A percentile compares a stretch with the other conserved stretches of the same genome.
phyloP scores from a whole-genome alignment of 2,797 vertebrate species.

The Taenioides sp. region DNA sequence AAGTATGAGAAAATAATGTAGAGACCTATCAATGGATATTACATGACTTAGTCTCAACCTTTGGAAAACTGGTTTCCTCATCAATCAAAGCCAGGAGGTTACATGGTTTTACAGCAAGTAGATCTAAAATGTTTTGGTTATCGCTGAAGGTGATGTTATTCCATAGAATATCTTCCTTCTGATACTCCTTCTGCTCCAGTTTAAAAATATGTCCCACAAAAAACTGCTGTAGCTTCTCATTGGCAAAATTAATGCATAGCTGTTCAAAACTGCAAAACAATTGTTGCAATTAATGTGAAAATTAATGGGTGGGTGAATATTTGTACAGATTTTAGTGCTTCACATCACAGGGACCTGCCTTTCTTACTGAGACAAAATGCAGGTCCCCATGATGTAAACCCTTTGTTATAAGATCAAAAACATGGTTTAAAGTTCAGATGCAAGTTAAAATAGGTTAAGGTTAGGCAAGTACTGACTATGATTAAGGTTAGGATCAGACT shows the following conservation, averaged over 20 bases:
- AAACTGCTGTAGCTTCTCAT: conserved; percentile 96
- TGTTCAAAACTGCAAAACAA: conserved; percentile 88
- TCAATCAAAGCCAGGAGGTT: conserved; percentile 90
- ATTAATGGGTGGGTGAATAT: no score
- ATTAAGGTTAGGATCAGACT: no score
- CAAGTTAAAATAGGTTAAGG: no score
- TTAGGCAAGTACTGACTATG: no score
- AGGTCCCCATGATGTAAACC: no score
- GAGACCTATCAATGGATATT: not conserved
- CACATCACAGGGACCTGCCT: no score
- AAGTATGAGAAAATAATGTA: not conserved
- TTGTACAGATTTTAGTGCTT: no score
- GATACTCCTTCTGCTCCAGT: conserved; percentile 90
- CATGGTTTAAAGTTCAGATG: no score
- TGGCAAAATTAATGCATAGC: conserved; percentile 95
- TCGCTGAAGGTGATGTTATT: conserved; percentile 83
- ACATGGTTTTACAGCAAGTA: conserved; percentile 83
- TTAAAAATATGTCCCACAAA: conserved; percentile 91
- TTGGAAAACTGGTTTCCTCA: conserved; percentile 90
- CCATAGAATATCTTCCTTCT: conserved; percentile 84
- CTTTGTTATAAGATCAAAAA: no score
- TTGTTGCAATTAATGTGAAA: not conserved
- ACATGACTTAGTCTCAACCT: conserved; percentile 66
- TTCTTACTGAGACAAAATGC: no score
- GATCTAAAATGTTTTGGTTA: conserved; percentile 85